phyloP scores from a whole-genome alignment of 2,113 vertebrate species.

The Heliornis fulica region DNA sequence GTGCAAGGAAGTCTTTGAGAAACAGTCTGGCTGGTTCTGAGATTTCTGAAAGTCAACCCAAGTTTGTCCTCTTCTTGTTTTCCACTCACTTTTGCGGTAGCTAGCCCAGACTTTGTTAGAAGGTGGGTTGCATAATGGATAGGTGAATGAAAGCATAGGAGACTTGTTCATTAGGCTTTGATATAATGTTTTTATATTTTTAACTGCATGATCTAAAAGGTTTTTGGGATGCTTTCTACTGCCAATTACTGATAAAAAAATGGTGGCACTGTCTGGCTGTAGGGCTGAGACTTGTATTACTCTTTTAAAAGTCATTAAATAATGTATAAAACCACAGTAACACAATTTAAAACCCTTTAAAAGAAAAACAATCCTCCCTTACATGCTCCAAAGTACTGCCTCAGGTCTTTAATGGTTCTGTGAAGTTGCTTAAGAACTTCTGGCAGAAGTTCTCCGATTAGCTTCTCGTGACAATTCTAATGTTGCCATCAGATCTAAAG shows the following conservation, averaged over 20 bases:
- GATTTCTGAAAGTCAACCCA: neutral
- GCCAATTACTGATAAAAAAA: neutral
- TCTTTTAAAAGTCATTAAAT: slow-evolving; percentile 23
- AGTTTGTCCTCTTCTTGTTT: neutral
- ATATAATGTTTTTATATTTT: neutral
- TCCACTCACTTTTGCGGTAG: neutral
- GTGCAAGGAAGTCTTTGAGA: neutral
- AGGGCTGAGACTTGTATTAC: neutral
- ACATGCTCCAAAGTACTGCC: neutral
- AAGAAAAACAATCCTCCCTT: neutral
- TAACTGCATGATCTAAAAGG: neutral
- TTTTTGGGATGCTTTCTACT: neutral
- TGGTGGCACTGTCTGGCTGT: neutral
- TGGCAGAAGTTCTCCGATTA: neutral
- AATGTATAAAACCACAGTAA: slow-evolving; percentile 19
- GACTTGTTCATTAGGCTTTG: neutral
- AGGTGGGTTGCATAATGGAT: neutral
- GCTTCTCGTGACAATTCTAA: neutral
- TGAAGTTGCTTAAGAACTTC: neutral
- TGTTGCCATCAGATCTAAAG: neutral
- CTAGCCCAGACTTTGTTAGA: neutral
- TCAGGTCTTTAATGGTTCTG: neutral
- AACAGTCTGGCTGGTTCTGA: neutral
- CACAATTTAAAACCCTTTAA: slow-evolving; percentile 1
- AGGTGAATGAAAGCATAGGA: neutral